Conservation (phyloP, 2,888 invertebrate species). For the Perithous albicinctus region DNA sequence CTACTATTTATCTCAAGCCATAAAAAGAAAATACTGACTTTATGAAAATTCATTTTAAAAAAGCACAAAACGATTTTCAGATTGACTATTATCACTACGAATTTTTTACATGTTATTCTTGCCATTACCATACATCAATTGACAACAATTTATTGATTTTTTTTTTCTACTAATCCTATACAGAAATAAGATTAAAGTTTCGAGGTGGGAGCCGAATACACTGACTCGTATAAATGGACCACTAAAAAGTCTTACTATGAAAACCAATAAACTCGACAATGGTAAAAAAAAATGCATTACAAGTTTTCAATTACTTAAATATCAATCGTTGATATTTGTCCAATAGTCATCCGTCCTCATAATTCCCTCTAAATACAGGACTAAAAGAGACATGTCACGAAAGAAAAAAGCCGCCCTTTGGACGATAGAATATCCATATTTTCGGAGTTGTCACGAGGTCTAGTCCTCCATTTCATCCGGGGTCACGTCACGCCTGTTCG, state of each 20-base stretch:
- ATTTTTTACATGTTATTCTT: no score
- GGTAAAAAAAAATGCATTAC: not conserved
- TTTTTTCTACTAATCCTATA: no score
- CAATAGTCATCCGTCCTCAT: not conserved
- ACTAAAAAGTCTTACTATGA: no score
- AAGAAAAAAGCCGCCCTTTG: not conserved
- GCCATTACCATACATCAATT: no score
- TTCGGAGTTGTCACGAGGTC: slow-evolving; percentile 56
- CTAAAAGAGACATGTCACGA: slow-evolving; percentile 5
- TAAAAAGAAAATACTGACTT: not conserved
- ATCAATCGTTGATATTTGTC: not conserved
- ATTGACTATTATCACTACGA: not conserved
- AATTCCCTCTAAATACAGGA: not conserved
- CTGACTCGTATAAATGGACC: no score
- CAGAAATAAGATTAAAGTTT: no score
- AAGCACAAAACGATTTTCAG: not conserved
- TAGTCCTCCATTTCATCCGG: slow-evolving; percentile 45
- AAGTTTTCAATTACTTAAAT: not conserved
- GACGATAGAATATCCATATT: slow-evolving; percentile 44
- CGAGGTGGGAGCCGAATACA: no score
- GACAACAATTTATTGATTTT: no score
- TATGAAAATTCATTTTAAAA: not conserved
- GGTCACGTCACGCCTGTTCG: slow-evolving; percentile 71
- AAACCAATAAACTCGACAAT: no score
- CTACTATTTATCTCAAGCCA: slow-evolving; percentile 3